A percentile compares a stretch with the other conserved stretches of the same genome.
Conservation (phyloP, 2,797 vertebrate genomes). For the Fistularia commersonii region DNA sequence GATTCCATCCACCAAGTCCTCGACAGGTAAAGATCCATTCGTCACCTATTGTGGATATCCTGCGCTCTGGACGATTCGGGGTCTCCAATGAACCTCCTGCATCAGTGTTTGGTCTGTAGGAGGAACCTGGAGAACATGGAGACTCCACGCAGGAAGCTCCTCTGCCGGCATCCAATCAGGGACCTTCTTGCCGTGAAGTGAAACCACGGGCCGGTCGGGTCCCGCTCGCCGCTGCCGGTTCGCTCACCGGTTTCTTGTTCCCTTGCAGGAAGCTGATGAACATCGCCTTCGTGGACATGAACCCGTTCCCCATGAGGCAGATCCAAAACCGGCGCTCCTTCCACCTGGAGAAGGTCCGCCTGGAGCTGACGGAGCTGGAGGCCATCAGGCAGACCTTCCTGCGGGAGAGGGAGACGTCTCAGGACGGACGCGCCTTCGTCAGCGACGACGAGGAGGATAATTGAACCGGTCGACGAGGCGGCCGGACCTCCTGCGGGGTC, state of each 20-base stretch:
- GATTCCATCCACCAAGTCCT: too few relatives aligned
- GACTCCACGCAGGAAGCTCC: too few relatives aligned
- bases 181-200: too few relatives aligned
- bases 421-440: slow-evolving; percentile 84
- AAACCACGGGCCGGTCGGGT: too few relatives aligned
- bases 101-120: too few relatives aligned
- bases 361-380: slow-evolving; percentile 93
- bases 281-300: slow-evolving; percentile 94
- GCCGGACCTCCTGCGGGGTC: slow-evolving; percentile 14
- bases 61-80: too few relatives aligned
- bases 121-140: too few relatives aligned
- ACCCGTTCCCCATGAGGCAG: slow-evolving; percentile 93
- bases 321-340: slow-evolving; percentile 91
- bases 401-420: slow-evolving; percentile 83
- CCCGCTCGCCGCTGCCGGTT: too few relatives aligned
- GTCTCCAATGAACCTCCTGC: too few relatives aligned
- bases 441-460: slow-evolving; percentile 95
- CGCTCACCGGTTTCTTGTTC: background rate
- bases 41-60: too few relatives aligned
- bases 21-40: too few relatives aligned
- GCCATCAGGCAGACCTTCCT: slow-evolving; percentile 94
- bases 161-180: too few relatives aligned
- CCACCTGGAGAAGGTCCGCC: slow-evolving; percentile 95
- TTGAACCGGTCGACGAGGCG: slow-evolving; percentile 32
- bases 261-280: slow-evolving; percentile 84